phyloP scores from a whole-genome alignment of 2,797 vertebrate species.

The Rousettus madagascariensis region DNA sequence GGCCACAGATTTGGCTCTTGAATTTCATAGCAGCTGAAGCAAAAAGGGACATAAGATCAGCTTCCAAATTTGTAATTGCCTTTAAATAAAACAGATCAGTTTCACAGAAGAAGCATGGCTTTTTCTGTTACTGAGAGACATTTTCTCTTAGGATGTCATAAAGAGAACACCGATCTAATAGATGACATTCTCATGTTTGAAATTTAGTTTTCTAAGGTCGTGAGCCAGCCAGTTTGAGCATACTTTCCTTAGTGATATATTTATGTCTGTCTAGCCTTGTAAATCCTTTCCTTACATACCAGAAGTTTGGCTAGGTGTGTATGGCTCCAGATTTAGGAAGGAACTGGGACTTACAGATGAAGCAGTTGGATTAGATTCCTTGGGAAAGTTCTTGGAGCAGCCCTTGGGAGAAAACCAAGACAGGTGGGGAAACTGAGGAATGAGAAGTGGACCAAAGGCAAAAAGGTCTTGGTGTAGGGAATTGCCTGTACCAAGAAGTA shows the following conservation, averaged over 20 bases:
- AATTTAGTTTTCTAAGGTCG: neutral
- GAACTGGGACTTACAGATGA: neutral
- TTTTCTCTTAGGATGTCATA: slow-evolving; percentile 9
- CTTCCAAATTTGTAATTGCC: neutral
- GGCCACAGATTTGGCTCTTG: neutral
- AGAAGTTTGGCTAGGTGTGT: neutral
- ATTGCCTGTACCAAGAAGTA: neutral
- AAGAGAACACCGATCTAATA: slow-evolving; percentile 10
- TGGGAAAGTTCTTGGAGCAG: neutral
- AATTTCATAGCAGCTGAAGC: neutral
- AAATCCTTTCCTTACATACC: neutral
- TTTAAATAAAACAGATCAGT: slow-evolving; percentile 26
- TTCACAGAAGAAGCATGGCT: neutral
- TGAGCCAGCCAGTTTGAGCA: neutral
- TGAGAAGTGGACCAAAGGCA: neutral
- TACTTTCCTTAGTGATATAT: neutral
- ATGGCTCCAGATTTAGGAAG: neutral
- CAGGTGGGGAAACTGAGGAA: neutral
- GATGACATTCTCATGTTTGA: neutral
- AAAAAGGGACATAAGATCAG: neutral
- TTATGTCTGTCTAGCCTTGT: neutral
- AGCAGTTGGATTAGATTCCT: neutral
- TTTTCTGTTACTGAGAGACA: slow-evolving; percentile 42
- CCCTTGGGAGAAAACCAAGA: neutral
- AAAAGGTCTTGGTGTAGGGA: neutral